Base-by-base conservation (phyloP, 2,888 invertebrate genomes). In the Empis stercorea region DNA sequence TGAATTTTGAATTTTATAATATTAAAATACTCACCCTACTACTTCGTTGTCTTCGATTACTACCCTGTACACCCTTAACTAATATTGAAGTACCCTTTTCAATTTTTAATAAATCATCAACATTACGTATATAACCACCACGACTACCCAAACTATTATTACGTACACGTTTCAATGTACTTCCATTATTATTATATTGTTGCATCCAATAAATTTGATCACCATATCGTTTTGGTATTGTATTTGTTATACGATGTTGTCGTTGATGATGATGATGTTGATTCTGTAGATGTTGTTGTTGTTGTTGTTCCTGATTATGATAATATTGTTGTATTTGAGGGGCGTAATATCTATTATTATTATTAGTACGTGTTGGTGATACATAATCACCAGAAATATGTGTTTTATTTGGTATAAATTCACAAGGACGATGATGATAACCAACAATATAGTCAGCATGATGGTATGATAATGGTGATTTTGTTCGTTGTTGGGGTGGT, bases 351-450 rank as follows among this genome's bases (percentile, higher is more conserved):
- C 9, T 20, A 20, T 38, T 51, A 51, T 32, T 51, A 46, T 30
- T 27, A 16, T n/a, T 36, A 41, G 39, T 34, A 37, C 37, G 59
- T 46, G 60, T 58, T 54, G 54, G 56, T 47, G 61, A 57, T 51
- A 66, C 50, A 54, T 65, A 64, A 44, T 66, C 66, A 4, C 64
- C 67, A 4, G 66, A 62, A 45, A 66, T 66, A 43, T 66, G 66
- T 7, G 66, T 62, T 46, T 66, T 66, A 37, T 64, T 66, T 3
- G 64, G 57, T 38, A 54, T 54, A 9, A 64, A 23, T 40, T 40
- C 40, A 40, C 40, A 40, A 23, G 40, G 40, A 9, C 40, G 27
- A 27, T 40, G 27, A 40, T 40, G 23, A 40, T 40, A 40, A 40
- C 11, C 38, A 11, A 38, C 11, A 11, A 11, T 17, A 17, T 16